Evolutionary conservation across 23 tunicate genomes (phyloP), one percentile per base, ranked within the genome.

Genomic region (Halocynthia aurantium): DNA sequence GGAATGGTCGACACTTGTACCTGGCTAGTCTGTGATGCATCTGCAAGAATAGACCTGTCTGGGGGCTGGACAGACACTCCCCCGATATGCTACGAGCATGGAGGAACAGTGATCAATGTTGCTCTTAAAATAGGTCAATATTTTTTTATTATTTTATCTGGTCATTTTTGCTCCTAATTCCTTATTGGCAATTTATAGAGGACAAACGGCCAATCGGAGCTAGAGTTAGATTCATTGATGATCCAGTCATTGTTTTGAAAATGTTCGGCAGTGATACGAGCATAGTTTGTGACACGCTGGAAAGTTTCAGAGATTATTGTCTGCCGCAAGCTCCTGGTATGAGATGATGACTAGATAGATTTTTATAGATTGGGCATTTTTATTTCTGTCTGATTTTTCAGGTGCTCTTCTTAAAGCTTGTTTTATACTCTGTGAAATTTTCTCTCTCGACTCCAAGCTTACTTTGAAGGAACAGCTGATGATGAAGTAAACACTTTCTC

Each of bases 31-130:
- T 91, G 93, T 73, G 98, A 92, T 65, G 81, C 88, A 56, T 88
- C 98, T 22, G 92, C 98, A 6, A 72, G 98, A 78, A 86, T 92
- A 12, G 98, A 92, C 62, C 8, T 92, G 10, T 72, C 98, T 12
- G 98, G 98, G 0, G 98, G 98, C 0, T 92, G 98, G 98, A 79
- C 88, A 8, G 98, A 92, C 53, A 92, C 98, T 7, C 98, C 98
- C 8, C 98, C 98, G 31, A 57, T 92, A 19, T 92, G 98, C 52
- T 92, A 92, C 74, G 98, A 92, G 55, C 69, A 78, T 75, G 98
- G 98, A 6, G 98, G 98, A 13, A 15, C 85, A 57, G 98, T 92
- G 5, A 79, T 92, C 18, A 92, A 92, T 78, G 87, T 77, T 53
- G 98, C 98, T 19, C 52, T 92, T 5, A 40, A 78, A 20, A 22